A percentile compares a stretch with the other conserved stretches of the same genome.
phyloP scores from a whole-genome alignment of 2,113 vertebrate species.

The Ancistrus triradiatus region DNA sequence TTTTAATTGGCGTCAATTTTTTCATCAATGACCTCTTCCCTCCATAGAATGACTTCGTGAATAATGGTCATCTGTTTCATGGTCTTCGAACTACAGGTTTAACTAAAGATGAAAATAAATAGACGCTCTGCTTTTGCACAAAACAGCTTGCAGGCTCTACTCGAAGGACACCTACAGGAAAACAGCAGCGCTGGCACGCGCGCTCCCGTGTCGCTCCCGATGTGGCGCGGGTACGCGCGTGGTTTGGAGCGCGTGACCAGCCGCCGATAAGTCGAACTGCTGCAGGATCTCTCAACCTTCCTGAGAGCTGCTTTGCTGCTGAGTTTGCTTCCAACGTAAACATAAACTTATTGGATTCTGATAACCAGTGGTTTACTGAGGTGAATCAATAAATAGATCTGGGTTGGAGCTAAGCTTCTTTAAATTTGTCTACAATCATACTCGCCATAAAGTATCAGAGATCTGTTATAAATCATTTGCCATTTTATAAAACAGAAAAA shows the following conservation, averaged over 20 bases:
- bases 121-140: neutral
- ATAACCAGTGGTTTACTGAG: neutral
- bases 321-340: conserved; percentile 17
- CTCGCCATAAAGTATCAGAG: too few species aligned
- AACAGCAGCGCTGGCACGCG: neutral
- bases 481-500: too few species aligned
- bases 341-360: neutral
- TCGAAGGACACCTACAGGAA: conserved; percentile 13
- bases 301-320: neutral
- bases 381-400: too few species aligned
- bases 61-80: neutral
- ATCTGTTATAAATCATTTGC: too few species aligned
- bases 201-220: neutral
- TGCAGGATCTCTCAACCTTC: neutral
- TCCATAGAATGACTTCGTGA: too few species aligned
- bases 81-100: neutral
- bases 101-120: neutral
- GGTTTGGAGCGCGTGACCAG: neutral
- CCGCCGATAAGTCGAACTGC: neutral
- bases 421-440: too few species aligned
- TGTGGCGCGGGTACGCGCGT: neutral
- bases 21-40: too few species aligned
- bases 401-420: too few species aligned
- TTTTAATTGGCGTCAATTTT: too few species aligned
- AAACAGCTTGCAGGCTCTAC: neutral